Evolutionary conservation across 2,888 invertebrate species (phyloP).

Genomic region (Ctena decussata): DNA sequence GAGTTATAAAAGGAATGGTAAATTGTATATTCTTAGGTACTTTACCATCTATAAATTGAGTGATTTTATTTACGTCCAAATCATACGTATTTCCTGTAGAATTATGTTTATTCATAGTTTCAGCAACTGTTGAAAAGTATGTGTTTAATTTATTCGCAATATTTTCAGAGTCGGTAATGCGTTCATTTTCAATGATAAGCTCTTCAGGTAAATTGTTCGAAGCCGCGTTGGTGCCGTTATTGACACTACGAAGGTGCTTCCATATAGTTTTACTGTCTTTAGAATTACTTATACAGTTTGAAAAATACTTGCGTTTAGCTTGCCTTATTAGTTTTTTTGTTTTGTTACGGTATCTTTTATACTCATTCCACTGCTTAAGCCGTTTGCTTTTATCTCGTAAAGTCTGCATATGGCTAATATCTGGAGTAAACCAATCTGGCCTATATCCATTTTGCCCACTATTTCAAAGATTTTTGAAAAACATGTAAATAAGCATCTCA

Average conservation of each 20-base stretch:
- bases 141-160: neutral
- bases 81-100: too few species aligned
- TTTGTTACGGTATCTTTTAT: neutral
- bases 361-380: neutral
- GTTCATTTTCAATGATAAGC: neutral
- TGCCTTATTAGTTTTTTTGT: neutral
- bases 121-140: neutral
- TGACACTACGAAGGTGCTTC: neutral
- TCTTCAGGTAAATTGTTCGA: neutral
- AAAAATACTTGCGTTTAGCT: neutral
- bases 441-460: too few species aligned
- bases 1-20: too few species aligned
- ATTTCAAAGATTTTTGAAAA: too few species aligned
- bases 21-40: too few species aligned
- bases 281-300: neutral
- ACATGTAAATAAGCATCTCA: too few species aligned
- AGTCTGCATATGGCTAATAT: neutral
- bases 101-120: neutral
- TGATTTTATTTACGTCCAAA: too few species aligned
- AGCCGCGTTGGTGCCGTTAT: neutral
- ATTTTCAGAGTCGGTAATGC: neutral
- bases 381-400: too few species aligned
- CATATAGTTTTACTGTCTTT: neutral
- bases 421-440: neutral
- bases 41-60: too few species aligned